phyloP scores from a whole-genome alignment of 2,113 vertebrate genomes.

The Gnathonemus echidnorhynchus region DNA sequence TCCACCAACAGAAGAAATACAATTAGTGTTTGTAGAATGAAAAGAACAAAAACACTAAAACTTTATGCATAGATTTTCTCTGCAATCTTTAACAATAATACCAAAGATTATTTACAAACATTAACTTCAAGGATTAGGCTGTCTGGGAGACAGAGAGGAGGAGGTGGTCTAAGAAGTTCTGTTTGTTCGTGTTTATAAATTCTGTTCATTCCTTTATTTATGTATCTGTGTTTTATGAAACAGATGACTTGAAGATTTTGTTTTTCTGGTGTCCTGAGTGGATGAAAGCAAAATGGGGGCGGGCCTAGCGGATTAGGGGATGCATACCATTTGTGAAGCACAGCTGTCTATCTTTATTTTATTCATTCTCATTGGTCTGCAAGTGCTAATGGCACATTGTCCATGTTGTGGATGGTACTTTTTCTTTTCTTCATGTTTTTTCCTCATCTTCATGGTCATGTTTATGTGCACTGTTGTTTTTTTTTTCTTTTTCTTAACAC shows the following conservation, averaged over 20 bases:
- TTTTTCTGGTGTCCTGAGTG: neutral
- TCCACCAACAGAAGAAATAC: neutral
- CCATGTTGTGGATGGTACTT: neutral
- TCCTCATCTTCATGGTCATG: neutral
- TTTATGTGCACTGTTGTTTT: slow-evolving; percentile 36
- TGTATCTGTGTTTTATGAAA: neutral
- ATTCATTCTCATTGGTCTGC: neutral
- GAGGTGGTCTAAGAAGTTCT: neutral
- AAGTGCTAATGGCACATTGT: neutral
- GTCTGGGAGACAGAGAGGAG: neutral
- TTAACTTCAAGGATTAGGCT: neutral
- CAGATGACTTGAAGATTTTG: neutral
- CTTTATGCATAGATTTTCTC: neutral
- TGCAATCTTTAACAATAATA: neutral
- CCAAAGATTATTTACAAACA: neutral
- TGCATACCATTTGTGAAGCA: neutral
- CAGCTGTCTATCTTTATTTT: neutral
- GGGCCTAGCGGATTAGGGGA: neutral
- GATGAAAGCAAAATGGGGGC: neutral
- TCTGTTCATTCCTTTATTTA: neutral
- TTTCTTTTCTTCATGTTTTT: neutral
- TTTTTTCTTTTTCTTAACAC: slow-evolving; percentile 36
- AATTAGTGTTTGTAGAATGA: neutral
- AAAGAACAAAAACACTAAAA: neutral
- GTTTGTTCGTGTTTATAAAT: neutral